phyloP scores from a whole-genome alignment of 2,888 invertebrate genomes.

The Sminthurides aquaticus region DNA sequence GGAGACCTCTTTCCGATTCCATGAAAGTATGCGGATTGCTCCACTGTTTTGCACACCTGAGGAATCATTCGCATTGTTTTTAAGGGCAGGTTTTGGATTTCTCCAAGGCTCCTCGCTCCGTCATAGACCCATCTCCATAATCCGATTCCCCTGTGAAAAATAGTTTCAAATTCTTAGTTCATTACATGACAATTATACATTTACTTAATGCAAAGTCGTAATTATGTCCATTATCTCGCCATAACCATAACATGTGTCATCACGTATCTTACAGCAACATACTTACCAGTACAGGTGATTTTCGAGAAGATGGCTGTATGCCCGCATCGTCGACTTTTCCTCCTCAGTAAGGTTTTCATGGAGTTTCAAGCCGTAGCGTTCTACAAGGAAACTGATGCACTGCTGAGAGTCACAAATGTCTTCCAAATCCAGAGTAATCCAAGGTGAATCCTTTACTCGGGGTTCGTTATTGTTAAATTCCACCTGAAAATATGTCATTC shows the following conservation, averaged over 20 bases:
- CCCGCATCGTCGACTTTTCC: conserved; percentile 26
- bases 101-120: conserved; percentile 27
- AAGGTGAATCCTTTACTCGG: conserved; percentile 27
- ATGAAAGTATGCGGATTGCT: conserved; percentile 40
- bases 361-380: conserved; percentile 24
- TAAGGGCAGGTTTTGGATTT: conserved; percentile 35
- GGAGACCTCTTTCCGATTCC: conserved; percentile 37
- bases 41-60: conserved; percentile 32
- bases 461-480: conserved; percentile 30
- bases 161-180: too few species aligned
- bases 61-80: conserved; percentile 31
- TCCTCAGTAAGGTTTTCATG: conserved; percentile 17
- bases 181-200: neutral
- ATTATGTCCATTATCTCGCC: too few species aligned
- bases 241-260: too few species aligned
- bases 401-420: conserved; percentile 37
- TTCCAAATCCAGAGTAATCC: conserved; percentile 35
- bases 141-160: conserved; percentile 36
- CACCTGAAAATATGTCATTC: conserved; percentile 20
- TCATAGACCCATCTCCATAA: conserved; percentile 42
- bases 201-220: neutral
- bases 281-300: conserved; percentile 40
- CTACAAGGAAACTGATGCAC: conserved; percentile 28
- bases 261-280: too few species aligned
- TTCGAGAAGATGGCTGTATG: conserved; percentile 36